These are phyloP conservation scores for Blomia tropicalis DNA, from an alignment of 2,888 invertebrate species.

Conservation along the genomic window DNA sequence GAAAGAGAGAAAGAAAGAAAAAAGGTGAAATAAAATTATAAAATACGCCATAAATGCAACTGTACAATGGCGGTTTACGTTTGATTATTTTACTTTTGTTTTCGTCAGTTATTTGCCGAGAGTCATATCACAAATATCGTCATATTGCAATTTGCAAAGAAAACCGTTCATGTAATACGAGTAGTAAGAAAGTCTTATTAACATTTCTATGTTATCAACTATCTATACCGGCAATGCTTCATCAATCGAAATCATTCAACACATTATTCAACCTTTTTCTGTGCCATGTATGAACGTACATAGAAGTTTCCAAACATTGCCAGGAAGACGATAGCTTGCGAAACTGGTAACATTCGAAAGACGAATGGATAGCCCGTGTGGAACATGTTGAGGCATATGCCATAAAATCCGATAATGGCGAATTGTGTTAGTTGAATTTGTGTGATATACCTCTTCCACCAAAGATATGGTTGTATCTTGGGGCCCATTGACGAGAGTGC, in stretches of 20 bases:
- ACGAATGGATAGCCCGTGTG: constrained; percentile 19
- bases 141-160: no score
- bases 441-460: constrained; percentile 23
- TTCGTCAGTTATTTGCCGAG: no score
- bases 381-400: neutral
- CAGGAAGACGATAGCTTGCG: constrained; percentile 18
- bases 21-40: no score
- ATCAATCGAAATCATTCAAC: no score
- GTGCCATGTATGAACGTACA: constrained; percentile 6
- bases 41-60: no score
- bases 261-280: neutral
- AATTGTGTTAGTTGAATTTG: constrained; percentile 21
- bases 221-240: no score
- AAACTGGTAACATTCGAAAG: constrained; percentile 14
- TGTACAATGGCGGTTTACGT: no score
- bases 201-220: no score
- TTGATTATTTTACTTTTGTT: no score
- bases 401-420: constrained; percentile 18
- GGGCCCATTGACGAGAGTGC: constrained; percentile 16
- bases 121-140: no score
- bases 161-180: no score
- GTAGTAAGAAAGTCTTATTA: no score
- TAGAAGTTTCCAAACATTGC: constrained; percentile 20
- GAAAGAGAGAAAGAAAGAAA: neutral
- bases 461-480: constrained; percentile 14